Evolutionary conservation across 2,797 vertebrate genomes (phyloP), one percentile per base, ranked within the genome.

Genomic region (Labroides dimidiatus): DNA sequence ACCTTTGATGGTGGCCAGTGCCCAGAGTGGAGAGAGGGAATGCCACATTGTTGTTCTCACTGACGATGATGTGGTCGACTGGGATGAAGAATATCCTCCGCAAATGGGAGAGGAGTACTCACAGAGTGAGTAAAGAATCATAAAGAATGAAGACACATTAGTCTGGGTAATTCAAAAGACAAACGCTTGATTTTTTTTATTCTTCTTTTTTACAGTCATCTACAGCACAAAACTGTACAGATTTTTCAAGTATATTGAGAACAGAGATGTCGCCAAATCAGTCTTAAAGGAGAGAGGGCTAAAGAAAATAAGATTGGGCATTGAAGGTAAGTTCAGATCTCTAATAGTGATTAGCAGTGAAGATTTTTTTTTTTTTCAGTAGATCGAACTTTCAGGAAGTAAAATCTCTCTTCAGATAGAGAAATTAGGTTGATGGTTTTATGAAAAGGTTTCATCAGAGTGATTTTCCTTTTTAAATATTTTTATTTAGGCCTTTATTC

Each of bases 51-150:
- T 99, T 16, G 98, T 99, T 72, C 96, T 99, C 24, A 99, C 98
- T 2, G 98, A 99, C 30, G 98, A 99, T 52, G 98, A 99, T 59
- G 97, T 99, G 49, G 98, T 99, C 64, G 98, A 99, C 91, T 99
- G 98, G 97, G 98, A 99, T 66, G 97, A 99, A 89, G 98, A 99
- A 64, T 99, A 99, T 65, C 98, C 98, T 0, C 98, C 98, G 4
- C 98, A 99, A 85, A 99, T 99, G 98, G 98, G 98, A 82, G 98
- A 99, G 70, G 98, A 99, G 56, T 99, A 99, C 93, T 99, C 98
- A 44, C 98, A 99, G 87, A 99, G 98, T 99, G 89, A 94, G 95
- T 84, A 27, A 14, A 37, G n/a, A 30, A 4, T 13, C 4, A 16
- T 23, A 21, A 9, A 60, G 2, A 39, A 23, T 6, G 2, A 17